Evolutionary conservation across 1,140 invertebrate species (phyloP).

Genomic region (Trachymyrmex cornetzi): DNA sequence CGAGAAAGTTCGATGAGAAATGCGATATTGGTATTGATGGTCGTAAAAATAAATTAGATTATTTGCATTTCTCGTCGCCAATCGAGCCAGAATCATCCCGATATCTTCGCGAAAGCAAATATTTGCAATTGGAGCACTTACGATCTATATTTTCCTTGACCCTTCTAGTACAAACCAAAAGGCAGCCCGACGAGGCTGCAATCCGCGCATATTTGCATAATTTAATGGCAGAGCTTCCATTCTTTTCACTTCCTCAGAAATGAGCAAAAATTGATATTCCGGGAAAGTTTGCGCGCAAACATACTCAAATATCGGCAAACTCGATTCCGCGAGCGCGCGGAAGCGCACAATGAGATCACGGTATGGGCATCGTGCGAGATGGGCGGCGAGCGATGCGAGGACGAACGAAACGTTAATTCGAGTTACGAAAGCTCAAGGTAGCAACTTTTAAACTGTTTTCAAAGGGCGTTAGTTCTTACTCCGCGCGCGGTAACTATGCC

Average conservation of each 20-base stretch:
- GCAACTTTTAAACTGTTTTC: conserved; percentile 37
- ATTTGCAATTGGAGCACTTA: not conserved
- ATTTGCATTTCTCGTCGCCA: not conserved
- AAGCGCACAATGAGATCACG: conserved; percentile 21
- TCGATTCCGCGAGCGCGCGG: conserved; percentile 41
- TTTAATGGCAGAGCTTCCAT: conserved; percentile 34
- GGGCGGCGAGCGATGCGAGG: conserved; percentile 31
- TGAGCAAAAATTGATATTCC: conserved; percentile 62
- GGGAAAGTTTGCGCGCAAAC: conserved; percentile 55
- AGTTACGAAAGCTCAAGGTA: conserved; percentile 31
- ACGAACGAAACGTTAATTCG: conserved; percentile 53
- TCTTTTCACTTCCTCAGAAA: conserved; percentile 42
- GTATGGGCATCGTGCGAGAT: not conserved
- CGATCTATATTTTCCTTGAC: conserved; percentile 24
- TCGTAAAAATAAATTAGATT: conserved; percentile 19
- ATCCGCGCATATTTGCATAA: conserved; percentile 56
- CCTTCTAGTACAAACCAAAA: conserved; percentile 11
- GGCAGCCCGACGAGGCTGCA: conserved; percentile 3
- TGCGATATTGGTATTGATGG: conserved; percentile 5
- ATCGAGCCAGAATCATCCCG: not conserved
- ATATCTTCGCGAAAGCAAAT: conserved; percentile 5
- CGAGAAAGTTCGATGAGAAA: not conserved
- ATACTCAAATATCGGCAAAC: conserved; percentile 56
- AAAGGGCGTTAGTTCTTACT: conserved; percentile 50
- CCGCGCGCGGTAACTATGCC: conserved; percentile 40